A percentile compares a stretch with the other conserved stretches of the same genome.
These are phyloP conservation scores for Nerophis ophidion DNA, from an alignment of 2,113 vertebrate species.

Conservation along the genomic window DNA sequence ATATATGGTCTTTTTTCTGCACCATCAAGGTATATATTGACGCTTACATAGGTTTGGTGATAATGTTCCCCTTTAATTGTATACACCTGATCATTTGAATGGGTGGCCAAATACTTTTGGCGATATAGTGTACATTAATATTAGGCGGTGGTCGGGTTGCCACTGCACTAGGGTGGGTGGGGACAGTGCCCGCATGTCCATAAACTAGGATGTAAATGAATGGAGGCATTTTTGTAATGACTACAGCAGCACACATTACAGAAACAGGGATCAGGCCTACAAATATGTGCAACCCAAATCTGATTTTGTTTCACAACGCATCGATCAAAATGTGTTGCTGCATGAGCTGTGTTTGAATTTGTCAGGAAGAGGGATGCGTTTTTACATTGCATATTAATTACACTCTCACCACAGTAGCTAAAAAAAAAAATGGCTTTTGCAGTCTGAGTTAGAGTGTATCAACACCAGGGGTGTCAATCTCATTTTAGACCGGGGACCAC, in stretches of 20 bases:
- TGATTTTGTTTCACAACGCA: conserved; percentile 40
- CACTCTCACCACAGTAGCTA: not conserved
- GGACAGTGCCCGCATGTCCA: conserved; percentile 13
- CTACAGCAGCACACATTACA: conserved; percentile 49
- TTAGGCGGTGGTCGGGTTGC: not conserved
- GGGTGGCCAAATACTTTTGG: too few species aligned
- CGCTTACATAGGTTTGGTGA: too few species aligned
- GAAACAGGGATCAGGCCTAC: conserved; percentile 28
- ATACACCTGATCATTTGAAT: too few species aligned
- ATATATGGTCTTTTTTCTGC: too few species aligned
- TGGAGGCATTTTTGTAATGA: conserved; percentile 54
- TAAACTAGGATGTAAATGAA: conserved; percentile 31
- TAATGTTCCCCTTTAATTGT: too few species aligned
- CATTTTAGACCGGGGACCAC: too few species aligned
- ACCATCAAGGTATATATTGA: too few species aligned
- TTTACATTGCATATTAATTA: not conserved
- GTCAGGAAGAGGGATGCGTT: not conserved
- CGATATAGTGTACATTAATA: too few species aligned
- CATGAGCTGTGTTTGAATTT: conserved; percentile 12
- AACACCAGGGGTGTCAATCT: not conserved
- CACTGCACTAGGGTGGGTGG: conserved; percentile 30
- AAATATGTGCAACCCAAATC: conserved; percentile 19
- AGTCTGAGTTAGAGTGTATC: not conserved
- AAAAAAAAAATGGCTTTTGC: not conserved
- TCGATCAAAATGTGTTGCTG: conserved; percentile 29